phyloP scores from a whole-genome alignment of 2,113 vertebrate species.

The Stigmatopora argus region DNA sequence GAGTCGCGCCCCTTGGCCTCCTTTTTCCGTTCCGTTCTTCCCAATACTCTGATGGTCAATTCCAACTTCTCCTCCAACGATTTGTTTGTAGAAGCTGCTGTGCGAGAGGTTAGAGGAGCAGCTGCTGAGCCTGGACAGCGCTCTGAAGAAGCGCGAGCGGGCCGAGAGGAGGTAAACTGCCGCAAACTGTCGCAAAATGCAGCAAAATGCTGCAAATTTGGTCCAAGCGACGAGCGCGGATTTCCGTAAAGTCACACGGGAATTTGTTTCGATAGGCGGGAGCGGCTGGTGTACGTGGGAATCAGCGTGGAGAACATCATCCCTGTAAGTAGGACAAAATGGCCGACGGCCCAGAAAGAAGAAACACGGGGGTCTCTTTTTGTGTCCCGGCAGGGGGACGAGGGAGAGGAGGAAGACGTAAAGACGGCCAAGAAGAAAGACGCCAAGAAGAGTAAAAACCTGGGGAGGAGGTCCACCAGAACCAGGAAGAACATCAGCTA shows the following conservation, averaged over 20 bases:
- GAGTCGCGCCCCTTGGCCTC: no score
- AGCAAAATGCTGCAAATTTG: not conserved
- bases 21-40: no score
- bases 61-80: no score
- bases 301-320: conserved; percentile 99
- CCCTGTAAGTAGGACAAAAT: conserved; percentile 58
- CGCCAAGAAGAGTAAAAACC: conserved; percentile 82
- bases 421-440: conserved; percentile 86
- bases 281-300: conserved; percentile 93
- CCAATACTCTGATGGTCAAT: no score
- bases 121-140: conserved; percentile 88
- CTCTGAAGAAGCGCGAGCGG: conserved; percentile 91
- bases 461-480: conserved; percentile 89
- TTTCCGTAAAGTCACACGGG: not conserved
- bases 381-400: conserved; percentile 59
- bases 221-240: no score
- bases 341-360: not conserved
- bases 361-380: no score
- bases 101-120: conserved; percentile 96
- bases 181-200: conserved; percentile 5
- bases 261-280: conserved; percentile 72
- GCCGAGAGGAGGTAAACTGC: conserved; percentile 84
- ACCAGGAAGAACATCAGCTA: conserved; percentile 94
- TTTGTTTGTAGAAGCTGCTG: conserved; percentile 79
- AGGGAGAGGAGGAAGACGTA: conserved; percentile 77